A percentile compares a stretch with the other conserved stretches of the same genome.
These are phyloP conservation scores for Erebia ligea DNA, from an alignment of 2,888 invertebrate species.

Conservation along the genomic window DNA sequence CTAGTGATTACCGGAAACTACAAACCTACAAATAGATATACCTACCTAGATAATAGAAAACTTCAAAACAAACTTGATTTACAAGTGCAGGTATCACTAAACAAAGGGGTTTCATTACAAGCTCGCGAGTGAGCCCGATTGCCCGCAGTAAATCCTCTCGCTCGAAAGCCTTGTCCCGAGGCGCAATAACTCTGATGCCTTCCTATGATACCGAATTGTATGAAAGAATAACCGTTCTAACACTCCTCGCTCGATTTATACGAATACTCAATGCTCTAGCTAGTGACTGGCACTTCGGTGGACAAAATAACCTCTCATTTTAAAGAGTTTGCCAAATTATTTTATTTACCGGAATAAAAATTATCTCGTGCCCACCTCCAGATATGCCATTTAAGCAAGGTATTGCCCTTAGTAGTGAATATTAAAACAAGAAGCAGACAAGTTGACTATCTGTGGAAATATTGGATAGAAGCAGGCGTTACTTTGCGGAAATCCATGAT, in stretches of 20 bases:
- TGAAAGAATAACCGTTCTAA: conserved; percentile 43
- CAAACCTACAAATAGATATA: conserved; percentile 4
- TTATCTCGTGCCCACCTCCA: too few relatives aligned
- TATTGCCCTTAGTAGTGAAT: too few relatives aligned
- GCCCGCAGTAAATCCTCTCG: conserved; percentile 46
- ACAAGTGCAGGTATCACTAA: conserved; percentile 31
- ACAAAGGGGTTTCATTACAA: conserved; percentile 36
- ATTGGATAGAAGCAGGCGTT: too few relatives aligned
- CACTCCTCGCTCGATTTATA: conserved; percentile 8
- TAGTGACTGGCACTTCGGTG: conserved; percentile 6
- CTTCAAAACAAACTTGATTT: conserved; percentile 31
- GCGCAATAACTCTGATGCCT: conserved; percentile 46
- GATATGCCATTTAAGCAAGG: too few relatives aligned
- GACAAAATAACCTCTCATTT: too few relatives aligned
- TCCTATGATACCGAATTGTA: conserved; percentile 46
- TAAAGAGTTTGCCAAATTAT: too few relatives aligned
- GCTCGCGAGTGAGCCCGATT: conserved; percentile 26
- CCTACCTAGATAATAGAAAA: conserved; percentile 20
- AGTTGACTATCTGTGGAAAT: too few relatives aligned
- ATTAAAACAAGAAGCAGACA: too few relatives aligned
- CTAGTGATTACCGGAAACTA: not conserved
- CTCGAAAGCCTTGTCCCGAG: conserved; percentile 44
- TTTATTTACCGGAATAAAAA: too few relatives aligned
- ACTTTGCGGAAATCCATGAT: too few relatives aligned
- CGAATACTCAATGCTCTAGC: not conserved